Base-by-base conservation (phyloP, 2,797 vertebrate species). In the Chelon auratus region DNA sequence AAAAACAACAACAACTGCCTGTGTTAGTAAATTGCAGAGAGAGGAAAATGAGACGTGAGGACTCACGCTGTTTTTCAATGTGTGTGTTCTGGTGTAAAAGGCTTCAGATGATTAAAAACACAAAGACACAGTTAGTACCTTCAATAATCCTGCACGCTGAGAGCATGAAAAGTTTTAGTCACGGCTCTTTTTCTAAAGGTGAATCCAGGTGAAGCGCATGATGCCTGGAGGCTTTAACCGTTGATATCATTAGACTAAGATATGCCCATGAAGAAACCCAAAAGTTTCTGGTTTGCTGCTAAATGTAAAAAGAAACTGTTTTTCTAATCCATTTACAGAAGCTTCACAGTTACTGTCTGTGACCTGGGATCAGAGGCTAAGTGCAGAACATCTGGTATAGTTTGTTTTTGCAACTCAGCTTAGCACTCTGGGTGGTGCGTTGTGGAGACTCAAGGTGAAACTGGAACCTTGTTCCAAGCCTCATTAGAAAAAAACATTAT, bases 101-200 rank as follows among this genome's bases (percentile, higher is more conserved):
- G 22, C 18, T 10, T 15, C 58, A 40, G 36, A 56, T 15, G 30
- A 43, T 15, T 43, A 43, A 43, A 43, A 43, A 15, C 40, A 63
- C 47, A 73, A 51, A 75, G 37, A 63, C 59, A 52, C 40, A 47
- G 18, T 33, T 15, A 9, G 36, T 10, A 40, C 57, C 45, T 42
- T 40, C 2, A n/a, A 52, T 13, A 50, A 57, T 10, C 58, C 70
- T 47, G 61, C 83, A 54, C 3, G 26, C 43, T 7, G 66, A 58
- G 60, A 45, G 65, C 68, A 75, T 72, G 60, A 70, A 73, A 63
- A 20, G 73, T 40, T 71, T 71, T 17, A 62, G 63, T 65, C 72
- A 48, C 57, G 10, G n/a, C 52, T 69, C 17, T 48, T 62, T 66
- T 2, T 15, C 56, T 9, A 20, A 62, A 50, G 66, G 67, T 58